These are phyloP conservation scores for Copidosoma aretas DNA, from an alignment of 2,888 invertebrate genomes.

Conservation along the genomic window DNA sequence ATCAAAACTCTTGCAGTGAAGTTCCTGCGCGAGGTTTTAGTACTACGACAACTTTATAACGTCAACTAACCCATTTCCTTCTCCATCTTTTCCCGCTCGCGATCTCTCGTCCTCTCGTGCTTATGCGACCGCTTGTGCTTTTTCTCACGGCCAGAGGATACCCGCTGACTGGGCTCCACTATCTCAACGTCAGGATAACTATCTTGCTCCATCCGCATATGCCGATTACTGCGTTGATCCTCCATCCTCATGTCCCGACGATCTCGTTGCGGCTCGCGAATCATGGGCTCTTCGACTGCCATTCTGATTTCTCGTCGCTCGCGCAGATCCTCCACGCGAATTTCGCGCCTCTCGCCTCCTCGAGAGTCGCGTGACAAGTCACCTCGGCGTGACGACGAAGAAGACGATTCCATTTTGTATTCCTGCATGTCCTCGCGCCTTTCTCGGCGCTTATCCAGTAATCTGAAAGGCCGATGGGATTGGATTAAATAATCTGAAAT, in stretches of 20 bases:
- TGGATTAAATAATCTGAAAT: background rate
- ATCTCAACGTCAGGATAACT: conserved; percentile 24
- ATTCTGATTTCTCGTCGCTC: conserved; percentile 55
- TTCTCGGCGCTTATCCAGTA: conserved; percentile 59
- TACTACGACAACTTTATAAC: background rate
- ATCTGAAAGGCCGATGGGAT: conserved; percentile 46
- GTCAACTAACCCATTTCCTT: conserved; percentile 44
- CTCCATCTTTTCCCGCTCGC: conserved; percentile 56
- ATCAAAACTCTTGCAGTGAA: too few species aligned
- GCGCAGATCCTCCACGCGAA: conserved; percentile 55
- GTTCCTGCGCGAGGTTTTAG: too few species aligned
- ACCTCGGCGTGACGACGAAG: conserved; percentile 20
- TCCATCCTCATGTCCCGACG: conserved; percentile 4
- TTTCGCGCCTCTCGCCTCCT: conserved; percentile 52
- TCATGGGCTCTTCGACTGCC: conserved; percentile 46
- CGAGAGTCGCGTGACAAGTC: conserved; percentile 43
- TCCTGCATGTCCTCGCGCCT: conserved; percentile 58
- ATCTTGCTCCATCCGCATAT: conserved; percentile 14
- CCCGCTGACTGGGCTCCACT: conserved; percentile 13
- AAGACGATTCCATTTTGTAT: conserved; percentile 50
- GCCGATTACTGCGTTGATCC: background rate
- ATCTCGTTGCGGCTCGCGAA: background rate
- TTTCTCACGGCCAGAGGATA: conserved; percentile 49
- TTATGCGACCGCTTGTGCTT: conserved; percentile 63
- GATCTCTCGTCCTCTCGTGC: conserved; percentile 67